Evolutionary conservation across 2,888 invertebrate species (phyloP).

Genomic region (Caenorhabditis sulstoni): DNA sequence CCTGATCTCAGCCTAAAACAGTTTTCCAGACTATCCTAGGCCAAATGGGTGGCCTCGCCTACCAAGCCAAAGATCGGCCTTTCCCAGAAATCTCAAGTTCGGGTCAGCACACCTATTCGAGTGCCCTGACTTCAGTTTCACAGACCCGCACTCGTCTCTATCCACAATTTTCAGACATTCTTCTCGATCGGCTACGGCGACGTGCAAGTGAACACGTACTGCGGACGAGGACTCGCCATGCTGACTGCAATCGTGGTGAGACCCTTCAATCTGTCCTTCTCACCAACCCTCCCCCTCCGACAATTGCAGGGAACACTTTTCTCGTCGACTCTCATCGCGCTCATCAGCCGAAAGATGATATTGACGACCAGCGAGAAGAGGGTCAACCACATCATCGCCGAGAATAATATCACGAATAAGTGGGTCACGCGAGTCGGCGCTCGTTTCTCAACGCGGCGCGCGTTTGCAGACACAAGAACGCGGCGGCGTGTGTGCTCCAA

Average conservation of each 20-base stretch:
- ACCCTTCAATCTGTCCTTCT: constrained; percentile 16
- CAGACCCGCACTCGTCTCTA: too few species aligned
- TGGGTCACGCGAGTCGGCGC: constrained; percentile 16
- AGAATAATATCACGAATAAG: constrained; percentile 71
- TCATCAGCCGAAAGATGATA: constrained; percentile 98
- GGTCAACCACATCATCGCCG: constrained; percentile 94
- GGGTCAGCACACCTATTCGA: too few species aligned
- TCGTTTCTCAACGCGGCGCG: neutral
- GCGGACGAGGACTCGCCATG: constrained; percentile 98
- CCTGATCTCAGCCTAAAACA: too few species aligned
- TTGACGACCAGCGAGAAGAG: constrained; percentile 99
- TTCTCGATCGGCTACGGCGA: constrained; percentile 99
- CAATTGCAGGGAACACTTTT: constrained; percentile 99
- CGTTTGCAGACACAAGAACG: constrained; percentile 87
- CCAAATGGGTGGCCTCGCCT: too few species aligned
- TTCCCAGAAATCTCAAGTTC: too few species aligned
- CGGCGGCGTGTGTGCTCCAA: constrained; percentile 97
- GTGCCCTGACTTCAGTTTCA: too few species aligned
- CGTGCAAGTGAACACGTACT: constrained; percentile 97
- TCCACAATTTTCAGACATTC: constrained; percentile 86
- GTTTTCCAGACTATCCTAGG: too few species aligned
- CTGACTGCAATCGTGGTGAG: constrained; percentile 98
- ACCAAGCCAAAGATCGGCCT: too few species aligned
- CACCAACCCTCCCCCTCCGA: constrained; percentile 13
- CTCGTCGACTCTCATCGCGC: constrained; percentile 98